Percentiles rank a stretch among this genome's conserved stretches.
phyloP scores from a whole-genome alignment of 1,140 invertebrate genomes.

The Hycleus cichorii region DNA sequence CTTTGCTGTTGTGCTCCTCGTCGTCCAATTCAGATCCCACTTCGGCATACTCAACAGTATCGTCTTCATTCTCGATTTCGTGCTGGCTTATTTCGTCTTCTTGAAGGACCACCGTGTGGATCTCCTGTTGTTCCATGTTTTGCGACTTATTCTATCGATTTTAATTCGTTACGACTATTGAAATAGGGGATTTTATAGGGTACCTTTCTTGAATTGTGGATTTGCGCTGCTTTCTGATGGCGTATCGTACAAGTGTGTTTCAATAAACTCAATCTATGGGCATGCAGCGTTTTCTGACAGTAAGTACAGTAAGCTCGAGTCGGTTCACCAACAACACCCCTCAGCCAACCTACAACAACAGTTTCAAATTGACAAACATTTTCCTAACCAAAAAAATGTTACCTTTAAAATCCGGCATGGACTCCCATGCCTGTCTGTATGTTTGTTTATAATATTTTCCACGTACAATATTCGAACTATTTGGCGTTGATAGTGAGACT shows the following conservation, averaged over 20 bases:
- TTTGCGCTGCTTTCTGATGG: conserved; percentile 47
- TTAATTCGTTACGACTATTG: not conserved
- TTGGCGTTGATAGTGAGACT: conserved; percentile 7
- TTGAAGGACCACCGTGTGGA: conserved; percentile 6
- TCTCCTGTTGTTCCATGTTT: conserved; percentile 3
- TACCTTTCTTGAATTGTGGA: conserved; percentile 32
- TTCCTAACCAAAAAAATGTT: conserved; percentile 7
- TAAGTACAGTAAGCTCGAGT: conserved; percentile 51
- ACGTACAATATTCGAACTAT: conserved; percentile 20
- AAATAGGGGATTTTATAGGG: not conserved
- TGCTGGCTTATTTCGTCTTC: conserved; percentile 16
- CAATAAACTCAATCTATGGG: conserved; percentile 49
- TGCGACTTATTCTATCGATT: conserved; percentile 6
- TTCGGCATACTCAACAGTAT: conserved; percentile 11
- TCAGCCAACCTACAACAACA: conserved; percentile 46
- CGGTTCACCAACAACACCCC: conserved; percentile 44
- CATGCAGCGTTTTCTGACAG: conserved; percentile 53
- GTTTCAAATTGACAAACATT: not conserved
- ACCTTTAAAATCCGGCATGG: conserved; percentile 52
- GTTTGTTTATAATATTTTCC: conserved; percentile 48
- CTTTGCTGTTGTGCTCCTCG: conserved; percentile 21
- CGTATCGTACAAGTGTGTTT: conserved; percentile 54
- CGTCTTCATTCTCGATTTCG: conserved; percentile 16
- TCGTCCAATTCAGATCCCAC: conserved; percentile 7
- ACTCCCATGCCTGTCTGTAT: conserved; percentile 52